Percentiles rank a stretch among this genome's conserved stretches.
phyloP scores from a whole-genome alignment of 2,797 vertebrate species.

The Tapera naevia region DNA sequence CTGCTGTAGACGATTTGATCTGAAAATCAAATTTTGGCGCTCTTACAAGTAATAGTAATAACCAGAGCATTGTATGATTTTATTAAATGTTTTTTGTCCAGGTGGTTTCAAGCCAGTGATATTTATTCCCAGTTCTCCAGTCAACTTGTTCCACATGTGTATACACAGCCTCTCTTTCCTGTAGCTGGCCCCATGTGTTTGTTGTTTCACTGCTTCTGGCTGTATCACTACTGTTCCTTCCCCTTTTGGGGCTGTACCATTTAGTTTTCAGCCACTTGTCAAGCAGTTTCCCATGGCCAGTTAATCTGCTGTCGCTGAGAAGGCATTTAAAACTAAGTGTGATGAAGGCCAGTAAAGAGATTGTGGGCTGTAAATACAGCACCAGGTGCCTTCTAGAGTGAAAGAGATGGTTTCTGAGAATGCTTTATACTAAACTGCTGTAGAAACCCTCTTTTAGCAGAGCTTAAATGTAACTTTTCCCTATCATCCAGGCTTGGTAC shows the following conservation, averaged over 20 bases:
- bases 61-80: background rate
- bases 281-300: background rate
- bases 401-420: background rate
- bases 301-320: background rate
- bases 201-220: background rate
- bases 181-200: background rate
- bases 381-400: background rate
- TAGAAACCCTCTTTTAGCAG: background rate
- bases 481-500: rapidly evolving
- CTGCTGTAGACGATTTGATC: background rate
- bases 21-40: background rate
- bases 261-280: background rate
- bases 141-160: background rate
- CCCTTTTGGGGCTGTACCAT: background rate
- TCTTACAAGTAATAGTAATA: rapidly evolving
- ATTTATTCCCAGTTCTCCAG: background rate
- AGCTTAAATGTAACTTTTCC: background rate
- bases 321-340: background rate
- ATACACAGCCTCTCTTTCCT: background rate
- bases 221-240: background rate
- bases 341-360: background rate
- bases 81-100: background rate
- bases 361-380: background rate
- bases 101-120: background rate
- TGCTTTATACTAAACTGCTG: background rate